phyloP scores from a whole-genome alignment of 1,140 invertebrate species.

The Ephestia elutella region DNA sequence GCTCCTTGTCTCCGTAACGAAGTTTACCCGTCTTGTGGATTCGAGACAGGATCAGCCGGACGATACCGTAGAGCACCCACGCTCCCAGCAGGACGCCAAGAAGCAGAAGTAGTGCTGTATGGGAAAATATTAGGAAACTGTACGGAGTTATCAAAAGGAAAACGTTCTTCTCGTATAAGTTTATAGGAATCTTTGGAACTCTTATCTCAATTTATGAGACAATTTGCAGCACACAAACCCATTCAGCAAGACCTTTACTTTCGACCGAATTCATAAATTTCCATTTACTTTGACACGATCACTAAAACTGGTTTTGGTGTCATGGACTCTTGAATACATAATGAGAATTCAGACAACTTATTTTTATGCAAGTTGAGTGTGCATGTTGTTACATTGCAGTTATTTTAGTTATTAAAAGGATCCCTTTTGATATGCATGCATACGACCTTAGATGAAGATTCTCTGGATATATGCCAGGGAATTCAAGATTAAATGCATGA shows the following conservation, averaged over 20 bases:
- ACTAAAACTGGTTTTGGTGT: conserved; percentile 11
- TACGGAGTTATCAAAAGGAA: too few species aligned
- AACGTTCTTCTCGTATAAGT: too few species aligned
- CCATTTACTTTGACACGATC: background rate
- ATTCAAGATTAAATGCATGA: too few species aligned
- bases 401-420: too few species aligned
- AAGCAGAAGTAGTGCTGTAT: conserved; percentile 59
- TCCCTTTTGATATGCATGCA: too few species aligned
- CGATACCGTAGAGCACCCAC: conserved; percentile 52
- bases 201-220: too few species aligned
- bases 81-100: conserved; percentile 44
- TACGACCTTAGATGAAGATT: too few species aligned
- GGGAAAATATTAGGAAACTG: background rate
- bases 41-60: conserved; percentile 52
- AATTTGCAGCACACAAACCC: too few species aligned
- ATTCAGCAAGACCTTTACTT: too few species aligned
- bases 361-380: background rate
- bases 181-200: too few species aligned
- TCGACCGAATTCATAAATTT: background rate
- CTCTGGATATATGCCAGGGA: too few species aligned
- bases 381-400: too few species aligned
- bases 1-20: conserved; percentile 56
- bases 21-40: conserved; percentile 55
- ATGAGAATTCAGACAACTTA: background rate
- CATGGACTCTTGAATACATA: conserved; percentile 5